Percentiles rank a stretch among this genome's conserved stretches.
These are phyloP conservation scores for Ramazzottius varieornatus DNA, from an alignment of 2,888 invertebrate species.

Conservation along the genomic window DNA sequence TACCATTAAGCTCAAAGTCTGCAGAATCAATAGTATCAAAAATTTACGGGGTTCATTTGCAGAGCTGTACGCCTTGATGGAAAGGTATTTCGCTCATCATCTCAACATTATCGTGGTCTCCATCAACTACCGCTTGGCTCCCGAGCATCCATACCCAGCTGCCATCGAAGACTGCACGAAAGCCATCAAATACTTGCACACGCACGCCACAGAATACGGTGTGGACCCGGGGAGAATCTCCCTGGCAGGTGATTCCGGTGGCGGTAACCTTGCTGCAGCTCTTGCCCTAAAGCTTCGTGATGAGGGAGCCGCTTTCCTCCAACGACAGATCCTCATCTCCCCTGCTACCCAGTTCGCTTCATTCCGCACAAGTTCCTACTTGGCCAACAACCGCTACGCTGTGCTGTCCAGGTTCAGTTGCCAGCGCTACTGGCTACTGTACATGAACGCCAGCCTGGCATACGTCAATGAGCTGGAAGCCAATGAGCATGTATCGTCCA, in stretches of 20 bases:
- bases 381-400: background rate
- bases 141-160: constrained; percentile 15
- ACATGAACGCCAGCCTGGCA: background rate
- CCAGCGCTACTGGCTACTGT: background rate
- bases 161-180: background rate
- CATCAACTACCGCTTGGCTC: constrained; percentile 15
- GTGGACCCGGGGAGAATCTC: background rate
- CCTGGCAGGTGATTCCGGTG: background rate
- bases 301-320: background rate
- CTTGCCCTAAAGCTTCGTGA: background rate
- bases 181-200: background rate
- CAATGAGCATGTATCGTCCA: background rate
- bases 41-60: background rate
- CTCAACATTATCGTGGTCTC: background rate
- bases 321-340: background rate
- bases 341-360: background rate
- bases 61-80: background rate
- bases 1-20: too few species aligned
- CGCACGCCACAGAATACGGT: background rate
- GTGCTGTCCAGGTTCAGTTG: background rate
- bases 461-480: background rate
- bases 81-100: background rate
- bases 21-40: too few species aligned
- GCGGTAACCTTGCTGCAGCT: background rate
- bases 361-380: background rate